A percentile compares a stretch with the other conserved stretches of the same genome.
Evolutionary conservation across 2,113 vertebrate species (phyloP).

Genomic region (Neolamprologus hecqui): DNA sequence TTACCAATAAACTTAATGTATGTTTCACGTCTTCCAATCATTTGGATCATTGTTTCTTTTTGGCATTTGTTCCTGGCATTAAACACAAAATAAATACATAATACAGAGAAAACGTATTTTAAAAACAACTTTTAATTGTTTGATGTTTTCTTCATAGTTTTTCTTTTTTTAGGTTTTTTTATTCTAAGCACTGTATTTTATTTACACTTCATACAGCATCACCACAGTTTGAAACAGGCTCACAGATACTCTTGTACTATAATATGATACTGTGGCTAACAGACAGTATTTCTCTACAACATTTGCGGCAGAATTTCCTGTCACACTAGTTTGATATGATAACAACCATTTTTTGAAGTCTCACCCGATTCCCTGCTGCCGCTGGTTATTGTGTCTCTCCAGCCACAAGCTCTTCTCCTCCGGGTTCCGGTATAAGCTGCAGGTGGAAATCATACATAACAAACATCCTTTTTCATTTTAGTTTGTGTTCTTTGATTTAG

Average conservation of each 20-base stretch:
- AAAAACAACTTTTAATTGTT: background rate
- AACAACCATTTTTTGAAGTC: background rate
- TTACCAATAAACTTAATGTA: background rate
- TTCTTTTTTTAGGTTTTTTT: background rate
- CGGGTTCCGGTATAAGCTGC: background rate
- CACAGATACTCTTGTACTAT: background rate
- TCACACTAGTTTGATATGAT: background rate
- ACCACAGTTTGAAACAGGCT: background rate
- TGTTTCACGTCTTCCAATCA: background rate
- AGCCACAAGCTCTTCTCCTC: background rate
- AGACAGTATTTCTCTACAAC: background rate
- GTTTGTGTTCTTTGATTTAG: slow-evolving; percentile 18
- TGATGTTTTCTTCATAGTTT: background rate
- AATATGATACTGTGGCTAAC: background rate
- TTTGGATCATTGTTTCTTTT: background rate
- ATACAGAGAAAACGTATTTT: background rate
- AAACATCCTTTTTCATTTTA: slow-evolving; percentile 29
- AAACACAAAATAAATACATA: background rate
- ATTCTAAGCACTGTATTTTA: background rate
- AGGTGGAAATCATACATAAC: background rate
- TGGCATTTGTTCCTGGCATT: background rate
- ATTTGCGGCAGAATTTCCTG: background rate
- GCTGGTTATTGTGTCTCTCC: background rate
- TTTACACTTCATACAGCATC: background rate
- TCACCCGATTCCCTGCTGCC: background rate